Conservation (phyloP, 2,888 invertebrate genomes). For the Drosophila leonis region DNA sequence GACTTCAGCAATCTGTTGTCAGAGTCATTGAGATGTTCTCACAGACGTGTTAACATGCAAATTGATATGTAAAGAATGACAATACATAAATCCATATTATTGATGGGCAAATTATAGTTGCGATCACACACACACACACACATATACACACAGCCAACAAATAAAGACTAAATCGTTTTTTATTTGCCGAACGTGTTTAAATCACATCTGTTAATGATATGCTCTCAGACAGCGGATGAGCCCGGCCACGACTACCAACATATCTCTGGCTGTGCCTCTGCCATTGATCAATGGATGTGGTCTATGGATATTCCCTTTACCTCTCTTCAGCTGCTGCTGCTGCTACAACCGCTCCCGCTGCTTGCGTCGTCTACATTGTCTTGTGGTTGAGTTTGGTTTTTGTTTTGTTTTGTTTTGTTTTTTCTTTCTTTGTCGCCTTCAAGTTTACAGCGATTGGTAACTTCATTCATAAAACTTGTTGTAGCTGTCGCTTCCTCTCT, state of each 20-base stretch:
- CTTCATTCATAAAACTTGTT: slow-evolving; percentile 76
- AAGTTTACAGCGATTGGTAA: slow-evolving; percentile 51
- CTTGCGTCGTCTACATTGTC: slow-evolving; percentile 35
- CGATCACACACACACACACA: slow-evolving; percentile 36
- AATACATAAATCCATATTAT: slow-evolving; percentile 32
- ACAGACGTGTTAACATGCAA: slow-evolving; percentile 72
- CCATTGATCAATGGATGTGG: slow-evolving; percentile 32
- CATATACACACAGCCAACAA: slow-evolving; percentile 17
- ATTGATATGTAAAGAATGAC: slow-evolving; percentile 61
- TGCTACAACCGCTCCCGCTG: slow-evolving; percentile 32
- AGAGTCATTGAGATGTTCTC: slow-evolving; percentile 47
- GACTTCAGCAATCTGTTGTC: slow-evolving; percentile 66
- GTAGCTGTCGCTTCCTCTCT: slow-evolving; percentile 70
- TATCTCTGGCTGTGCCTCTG: neutral
- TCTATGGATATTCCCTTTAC: slow-evolving; percentile 31
- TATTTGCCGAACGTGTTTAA: slow-evolving; percentile 55
- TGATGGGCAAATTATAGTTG: slow-evolving; percentile 41
- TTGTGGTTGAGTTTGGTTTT: slow-evolving; percentile 52
- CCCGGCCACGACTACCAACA: slow-evolving; percentile 5
- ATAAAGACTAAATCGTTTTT: slow-evolving; percentile 44
- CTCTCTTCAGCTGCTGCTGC: neutral
- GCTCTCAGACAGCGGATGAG: slow-evolving; percentile 49
- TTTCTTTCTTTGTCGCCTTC: slow-evolving; percentile 44
- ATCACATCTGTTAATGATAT: slow-evolving; percentile 57
- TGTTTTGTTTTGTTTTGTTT: slow-evolving; percentile 21